phyloP scores from a whole-genome alignment of 2,113 vertebrate genomes.

The Tragelaphus scriptus region DNA sequence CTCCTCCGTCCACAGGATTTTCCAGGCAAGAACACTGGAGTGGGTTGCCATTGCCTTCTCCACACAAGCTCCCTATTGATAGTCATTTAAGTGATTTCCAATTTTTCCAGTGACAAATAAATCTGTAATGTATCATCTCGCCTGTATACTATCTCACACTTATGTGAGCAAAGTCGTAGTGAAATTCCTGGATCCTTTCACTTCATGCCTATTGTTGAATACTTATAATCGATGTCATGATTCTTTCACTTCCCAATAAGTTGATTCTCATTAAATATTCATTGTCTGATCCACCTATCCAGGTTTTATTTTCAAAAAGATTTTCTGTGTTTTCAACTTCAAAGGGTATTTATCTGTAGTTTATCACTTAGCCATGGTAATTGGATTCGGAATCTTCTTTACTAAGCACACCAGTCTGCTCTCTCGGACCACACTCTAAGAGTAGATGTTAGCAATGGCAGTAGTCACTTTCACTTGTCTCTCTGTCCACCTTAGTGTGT shows the following conservation, averaged over 20 bases:
- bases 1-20: too few species aligned
- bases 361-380: not conserved
- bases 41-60: too few species aligned
- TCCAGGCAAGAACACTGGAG: too few species aligned
- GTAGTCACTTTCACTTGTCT: not conserved
- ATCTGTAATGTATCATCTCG: not conserved
- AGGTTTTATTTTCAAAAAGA: not conserved
- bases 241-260: not conserved
- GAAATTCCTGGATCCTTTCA: not conserved
- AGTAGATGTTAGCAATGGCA: not conserved
- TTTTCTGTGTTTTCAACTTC: not conserved
- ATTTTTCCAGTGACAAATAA: not conserved
- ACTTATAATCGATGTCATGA: not conserved
- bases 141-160: accelerated
- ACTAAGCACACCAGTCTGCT: not conserved
- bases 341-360: not conserved
- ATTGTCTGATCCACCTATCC: not conserved
- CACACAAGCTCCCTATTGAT: not conserved
- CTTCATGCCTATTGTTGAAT: not conserved
- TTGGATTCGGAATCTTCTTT: not conserved
- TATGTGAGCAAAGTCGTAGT: not conserved
- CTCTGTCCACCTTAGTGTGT: not conserved
- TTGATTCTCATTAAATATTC: not conserved
- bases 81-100: not conserved
- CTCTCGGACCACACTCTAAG: accelerated